Evolutionary conservation across 2,113 vertebrate genomes (phyloP), one percentile per base, ranked within the genome.

Genomic region (Mesitornis unicolor): DNA sequence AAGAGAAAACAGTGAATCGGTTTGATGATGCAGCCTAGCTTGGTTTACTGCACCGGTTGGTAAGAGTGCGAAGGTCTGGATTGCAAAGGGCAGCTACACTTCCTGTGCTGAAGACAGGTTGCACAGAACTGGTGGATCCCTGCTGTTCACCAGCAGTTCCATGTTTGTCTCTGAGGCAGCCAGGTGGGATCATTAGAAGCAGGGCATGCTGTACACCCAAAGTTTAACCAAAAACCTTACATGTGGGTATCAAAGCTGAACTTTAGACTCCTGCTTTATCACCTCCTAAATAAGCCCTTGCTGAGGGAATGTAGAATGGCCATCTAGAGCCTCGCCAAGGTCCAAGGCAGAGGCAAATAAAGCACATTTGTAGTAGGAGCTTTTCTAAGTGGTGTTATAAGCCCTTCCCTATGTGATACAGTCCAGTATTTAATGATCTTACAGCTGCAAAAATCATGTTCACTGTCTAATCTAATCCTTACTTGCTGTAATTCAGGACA

Each of bases 381-480:
- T 78, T 65, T 83, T 83, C 11, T 12, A 26, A 48, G 7, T 33
- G 42, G 11, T 40, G 11, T 43, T 65, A 31, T 17, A 79, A 83
- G 36, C 38, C 35, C 28, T 91, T 82, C 31, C 56, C 4, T 38
- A 78, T 76, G 51, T 92, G 73, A 77, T 89, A 68, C 26, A 74
- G 3, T 42, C 35, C 77, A 63, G 38, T 67, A 45, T 31, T 90
- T 84, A 47, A 36, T n/a, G 42, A 84, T 43, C 4, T 74, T 81
- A 50, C 5, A 74, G 56, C 26, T 75, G n/a, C 76, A 93, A 92
- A 87, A 84, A 84, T 75, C 42, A 85, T 69, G n/a, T 69, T 71
- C 83, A 33, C 57, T 92, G 57, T 75, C 60, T 95, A 77, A 94
- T 76, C 75, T 92, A 81, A 86, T 45, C 28, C 59, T 90, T 51